phyloP scores from a whole-genome alignment of 2,888 invertebrate species.

The Drosophila lutescens region DNA sequence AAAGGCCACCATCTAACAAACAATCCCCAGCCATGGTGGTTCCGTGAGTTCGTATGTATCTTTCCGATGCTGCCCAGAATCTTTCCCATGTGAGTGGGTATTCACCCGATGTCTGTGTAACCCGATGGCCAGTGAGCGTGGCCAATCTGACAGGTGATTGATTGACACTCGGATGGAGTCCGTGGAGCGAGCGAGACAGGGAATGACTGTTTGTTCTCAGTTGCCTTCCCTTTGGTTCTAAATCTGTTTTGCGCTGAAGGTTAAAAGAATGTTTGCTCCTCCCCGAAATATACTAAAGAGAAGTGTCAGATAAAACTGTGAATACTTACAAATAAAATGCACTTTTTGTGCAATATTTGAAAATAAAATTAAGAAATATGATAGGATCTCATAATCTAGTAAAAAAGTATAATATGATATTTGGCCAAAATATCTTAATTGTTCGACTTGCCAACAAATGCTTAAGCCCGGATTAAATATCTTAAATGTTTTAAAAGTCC shows the following conservation, averaged over 20 bases:
- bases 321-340: background rate
- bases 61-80: conserved; percentile 9
- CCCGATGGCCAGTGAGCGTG: conserved; percentile 64
- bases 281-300: conserved; percentile 32
- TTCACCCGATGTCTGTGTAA: conserved; percentile 25
- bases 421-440: too few relatives aligned
- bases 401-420: too few relatives aligned
- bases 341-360: too few relatives aligned
- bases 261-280: conserved; percentile 53
- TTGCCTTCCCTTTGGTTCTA: conserved; percentile 8
- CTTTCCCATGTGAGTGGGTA: conserved; percentile 14
- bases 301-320: background rate
- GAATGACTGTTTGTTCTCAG: conserved; percentile 6
- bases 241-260: conserved; percentile 17
- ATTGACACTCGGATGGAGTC: conserved; percentile 76
- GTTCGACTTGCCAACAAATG: too few relatives aligned
- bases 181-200: conserved; percentile 48
- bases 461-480: too few relatives aligned
- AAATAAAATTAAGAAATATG: too few relatives aligned
- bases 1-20: conserved; percentile 23
- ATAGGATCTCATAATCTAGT: too few relatives aligned
- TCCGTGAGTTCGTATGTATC: conserved; percentile 16
- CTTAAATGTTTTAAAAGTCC: too few relatives aligned
- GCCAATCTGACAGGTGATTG: conserved; percentile 82
- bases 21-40: conserved; percentile 14